Evolutionary conservation across 2,113 vertebrate genomes (phyloP), one percentile per base, ranked within the genome.

Genomic region (Corythornis vintsioides): DNA sequence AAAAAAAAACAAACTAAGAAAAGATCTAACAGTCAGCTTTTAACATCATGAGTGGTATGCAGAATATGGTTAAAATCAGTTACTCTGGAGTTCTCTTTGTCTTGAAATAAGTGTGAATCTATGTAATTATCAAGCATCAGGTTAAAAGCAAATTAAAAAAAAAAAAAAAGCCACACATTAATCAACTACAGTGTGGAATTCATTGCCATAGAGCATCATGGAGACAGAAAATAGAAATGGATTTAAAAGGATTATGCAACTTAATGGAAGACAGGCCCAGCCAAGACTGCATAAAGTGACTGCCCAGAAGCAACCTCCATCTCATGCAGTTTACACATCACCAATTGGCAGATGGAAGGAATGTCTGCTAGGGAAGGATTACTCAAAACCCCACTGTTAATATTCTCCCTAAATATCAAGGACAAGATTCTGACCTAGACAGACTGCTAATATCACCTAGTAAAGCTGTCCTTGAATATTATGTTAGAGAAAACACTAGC

Each of bases 51-150:
- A 67, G 9, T 28, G 25, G 55, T 42, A 33, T 0, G 0, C 29
- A 85, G 13, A 82, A 60, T 28, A 4, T 0, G 2, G 75, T 33
- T 5, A 89, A 83, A 90, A 72, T 21, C 0, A 0, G n/a, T 52
- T 33, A 64, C 9, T 81, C 45, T 56, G 16, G 4, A 40, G 74
- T 89, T 70, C 61, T 89, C 5, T 3, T 29, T 15, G 24, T 72
- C 26, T 69, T 53, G 26, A 10, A 80, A 84, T 57, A n/a, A n/a
- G 42, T 47, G 8, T 21, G 13, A 52, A 31, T 43, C 21, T 40
- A 28, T n/a, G 17, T 40, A 61, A 57, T 53, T 83, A 40, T 47
- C 33, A 53, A 76, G 4, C 15, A 63, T 26, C 11, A 59, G 26
- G 8, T 28, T 78, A 61, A 35, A 81, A 66, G 18, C 63, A 15